A percentile compares a stretch with the other conserved stretches of the same genome.
These are phyloP conservation scores for Spheniscus humboldti DNA, from an alignment of 2,797 vertebrate genomes.

Conservation along the genomic window DNA sequence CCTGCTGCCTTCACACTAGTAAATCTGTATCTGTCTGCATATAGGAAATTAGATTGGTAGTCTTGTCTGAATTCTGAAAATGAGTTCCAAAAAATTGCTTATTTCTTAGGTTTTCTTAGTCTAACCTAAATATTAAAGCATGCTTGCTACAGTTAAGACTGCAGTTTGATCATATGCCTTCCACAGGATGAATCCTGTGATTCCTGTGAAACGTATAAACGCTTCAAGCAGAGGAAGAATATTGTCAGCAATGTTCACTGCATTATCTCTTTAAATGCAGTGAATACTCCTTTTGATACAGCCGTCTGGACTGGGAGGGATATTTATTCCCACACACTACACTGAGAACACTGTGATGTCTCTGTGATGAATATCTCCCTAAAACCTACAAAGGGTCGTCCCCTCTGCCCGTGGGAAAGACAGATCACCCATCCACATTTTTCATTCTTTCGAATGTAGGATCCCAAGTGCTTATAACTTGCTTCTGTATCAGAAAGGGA, in stretches of 20 bases:
- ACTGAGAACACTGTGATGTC: neutral
- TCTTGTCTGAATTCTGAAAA: neutral
- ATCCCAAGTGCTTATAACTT: neutral
- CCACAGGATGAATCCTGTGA: neutral
- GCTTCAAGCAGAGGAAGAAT: neutral
- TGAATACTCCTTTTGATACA: neutral
- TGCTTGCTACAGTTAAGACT: neutral
- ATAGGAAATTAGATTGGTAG: neutral
- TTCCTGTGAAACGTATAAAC: neutral
- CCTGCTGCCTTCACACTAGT: neutral
- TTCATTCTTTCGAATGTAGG: neutral
- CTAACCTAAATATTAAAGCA: neutral
- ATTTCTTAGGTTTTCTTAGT: neutral
- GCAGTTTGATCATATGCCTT: neutral
- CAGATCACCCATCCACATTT: neutral
- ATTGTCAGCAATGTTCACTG: neutral
- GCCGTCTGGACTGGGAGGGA: neutral
- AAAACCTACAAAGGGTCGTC: neutral
- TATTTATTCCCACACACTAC: neutral
- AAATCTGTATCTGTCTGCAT: neutral
- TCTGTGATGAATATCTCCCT: neutral
- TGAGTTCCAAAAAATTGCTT: neutral
- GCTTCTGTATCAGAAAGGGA: neutral
- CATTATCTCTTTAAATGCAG: neutral
- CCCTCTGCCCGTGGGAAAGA: neutral